phyloP scores from a whole-genome alignment of 2,888 invertebrate species.

The Asteroscopus sphinx region DNA sequence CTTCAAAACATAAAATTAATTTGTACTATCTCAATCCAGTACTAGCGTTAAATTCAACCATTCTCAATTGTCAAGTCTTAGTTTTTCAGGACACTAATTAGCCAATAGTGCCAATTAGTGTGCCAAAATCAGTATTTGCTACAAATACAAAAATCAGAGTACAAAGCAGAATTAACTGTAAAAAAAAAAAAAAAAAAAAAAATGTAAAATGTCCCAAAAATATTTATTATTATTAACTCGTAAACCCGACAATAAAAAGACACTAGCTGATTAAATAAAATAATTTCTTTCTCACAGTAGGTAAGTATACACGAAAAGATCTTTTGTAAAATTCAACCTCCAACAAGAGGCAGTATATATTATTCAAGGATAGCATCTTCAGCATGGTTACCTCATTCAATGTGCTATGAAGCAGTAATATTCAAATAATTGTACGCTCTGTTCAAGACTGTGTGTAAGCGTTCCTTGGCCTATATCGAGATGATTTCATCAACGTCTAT shows the following conservation, averaged over 20 bases:
- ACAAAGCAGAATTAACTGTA: conserved; percentile 25
- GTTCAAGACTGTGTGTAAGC: conserved; percentile 21
- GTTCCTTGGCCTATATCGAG: conserved; percentile 25
- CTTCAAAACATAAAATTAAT: no score
- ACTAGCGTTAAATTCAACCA: not conserved
- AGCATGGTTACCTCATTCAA: conserved; percentile 19
- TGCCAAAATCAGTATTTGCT: conserved; percentile 8
- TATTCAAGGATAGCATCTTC: conserved; percentile 32
- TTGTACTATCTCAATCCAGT: not conserved
- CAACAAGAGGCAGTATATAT: conserved; percentile 10
- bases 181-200: no score
- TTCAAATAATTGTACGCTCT: conserved; percentile 29
- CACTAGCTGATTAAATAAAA: conserved; percentile 26
- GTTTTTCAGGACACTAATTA: conserved; percentile 20
- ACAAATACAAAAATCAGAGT: conserved; percentile 20
- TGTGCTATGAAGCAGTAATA: conserved; percentile 22
- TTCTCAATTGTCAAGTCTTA: conserved; percentile 13
- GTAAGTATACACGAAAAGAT: not conserved
- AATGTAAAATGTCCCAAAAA: no score
- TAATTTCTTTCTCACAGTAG: conserved; percentile 2
- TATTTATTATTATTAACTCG: no score
- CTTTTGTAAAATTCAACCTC: conserved; percentile 5
- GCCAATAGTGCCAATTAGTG: conserved; percentile 24
- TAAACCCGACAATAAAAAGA: conserved; percentile 18
- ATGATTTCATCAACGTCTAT: conserved; percentile 44